Percentiles rank a stretch among this genome's conserved stretches.
Evolutionary conservation across 2,113 vertebrate species (phyloP).

Genomic region (Gasterosteus nipponicus): DNA sequence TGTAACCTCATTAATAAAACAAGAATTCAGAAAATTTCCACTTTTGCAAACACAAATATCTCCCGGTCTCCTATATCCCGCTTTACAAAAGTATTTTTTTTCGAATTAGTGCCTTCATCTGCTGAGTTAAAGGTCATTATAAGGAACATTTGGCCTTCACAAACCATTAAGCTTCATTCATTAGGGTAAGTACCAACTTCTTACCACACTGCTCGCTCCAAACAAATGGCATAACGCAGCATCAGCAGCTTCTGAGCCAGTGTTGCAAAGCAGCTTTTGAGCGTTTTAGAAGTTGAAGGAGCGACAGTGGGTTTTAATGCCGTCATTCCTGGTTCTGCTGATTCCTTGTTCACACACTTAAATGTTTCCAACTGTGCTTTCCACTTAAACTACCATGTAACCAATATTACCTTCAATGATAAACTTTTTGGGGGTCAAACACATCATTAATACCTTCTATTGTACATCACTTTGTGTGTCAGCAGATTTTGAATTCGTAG

Average conservation of each 20-base stretch:
- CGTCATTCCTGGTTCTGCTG: not conserved
- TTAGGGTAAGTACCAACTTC: not conserved
- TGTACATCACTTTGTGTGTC: not conserved
- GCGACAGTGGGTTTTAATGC: not conserved
- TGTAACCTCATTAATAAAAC: not conserved
- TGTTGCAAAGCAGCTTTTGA: not conserved
- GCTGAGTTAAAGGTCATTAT: conserved; percentile 44
- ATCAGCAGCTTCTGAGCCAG: not conserved
- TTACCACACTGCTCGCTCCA: not conserved
- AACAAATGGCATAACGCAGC: not conserved
- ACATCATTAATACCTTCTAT: not conserved
- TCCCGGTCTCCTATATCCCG: not conserved
- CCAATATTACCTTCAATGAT: not conserved
- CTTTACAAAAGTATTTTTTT: not conserved
- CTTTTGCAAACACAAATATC: not conserved
- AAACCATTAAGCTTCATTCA: not conserved
- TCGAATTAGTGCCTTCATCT: conserved; percentile 53
- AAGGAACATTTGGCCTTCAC: not conserved
- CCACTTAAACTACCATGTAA: not conserved
- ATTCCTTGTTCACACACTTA: not conserved
- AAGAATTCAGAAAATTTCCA: not conserved
- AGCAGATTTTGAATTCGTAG: not conserved
- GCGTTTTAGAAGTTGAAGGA: not conserved
- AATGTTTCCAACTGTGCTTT: not conserved
- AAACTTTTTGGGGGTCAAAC: not conserved